Base-by-base conservation (phyloP, 2,113 vertebrate species). In the Circaetus cinerascens region DNA sequence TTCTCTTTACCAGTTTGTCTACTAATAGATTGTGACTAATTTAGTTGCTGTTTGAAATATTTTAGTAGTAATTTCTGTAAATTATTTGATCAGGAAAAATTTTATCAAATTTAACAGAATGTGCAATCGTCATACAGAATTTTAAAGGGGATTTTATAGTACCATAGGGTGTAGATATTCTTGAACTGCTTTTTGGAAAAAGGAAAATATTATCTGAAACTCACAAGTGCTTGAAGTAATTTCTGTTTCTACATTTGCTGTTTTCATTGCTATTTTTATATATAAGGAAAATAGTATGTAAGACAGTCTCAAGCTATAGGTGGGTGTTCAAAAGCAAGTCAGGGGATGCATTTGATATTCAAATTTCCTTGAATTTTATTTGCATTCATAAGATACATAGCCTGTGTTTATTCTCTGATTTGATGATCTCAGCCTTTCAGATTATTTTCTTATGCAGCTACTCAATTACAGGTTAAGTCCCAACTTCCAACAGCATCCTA, bases 321-420 rank as follows among this genome's bases (percentile, higher is more conserved):
- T 81, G 22, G 5, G 19, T 81, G 66, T 85, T 91, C 51, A 94
- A 86, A 97, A 97, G 40, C 73, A 96, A 91, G 64, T 68, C 36
- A 84, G 46, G 18, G 55, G 10, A 75, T 60, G 19, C 38, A 89
- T 84, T 78, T 93, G 79, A 91, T 91, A 92, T 78, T 95, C 68
- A 95, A 78, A 97, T 90, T 89, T 95, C 72, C 30, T 91, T 81
- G 66, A 77, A 90, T 94, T 93, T 91, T 86, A 76, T 94, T 95
- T 93, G 71, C 69, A 95, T 90, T 90, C 43, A 36, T 80, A 88
- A 90, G 41, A 79, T 40, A 57, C 9, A 41, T 40, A 83, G 46
- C 9, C 10, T 38, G 17, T 71, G 46, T 91, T 85, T 94, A 41
- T 95, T 92, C 40, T 88, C 62, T 88, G 64, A 88, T 38, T 90